Base-by-base conservation (phyloP, 2,797 vertebrate genomes). In the Perodicticus potto region DNA sequence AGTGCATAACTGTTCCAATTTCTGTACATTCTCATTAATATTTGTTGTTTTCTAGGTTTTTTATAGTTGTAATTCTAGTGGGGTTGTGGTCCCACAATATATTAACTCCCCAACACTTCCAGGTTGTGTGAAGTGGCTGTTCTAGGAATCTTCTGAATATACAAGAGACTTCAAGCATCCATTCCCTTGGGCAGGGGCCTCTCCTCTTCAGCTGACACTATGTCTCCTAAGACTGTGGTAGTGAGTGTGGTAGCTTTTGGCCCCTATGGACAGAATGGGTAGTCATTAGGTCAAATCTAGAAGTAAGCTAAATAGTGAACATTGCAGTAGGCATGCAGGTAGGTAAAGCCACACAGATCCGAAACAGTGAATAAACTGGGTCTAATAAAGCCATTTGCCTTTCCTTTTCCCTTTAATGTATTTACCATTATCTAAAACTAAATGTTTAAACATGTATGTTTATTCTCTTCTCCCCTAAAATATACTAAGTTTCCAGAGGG, bases 401-500 rank as follows among this genome's bases (percentile, higher is more conserved):
- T 43, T 5, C 12, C 82, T 85, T 34, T 34, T 78, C 40, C 4
- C 17, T 67, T 86, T 22, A 53, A 2, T 34, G 14, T 34, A 89
- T 86, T 82, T 72, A 34, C 8, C 23, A 61, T 86, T 83, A 55
- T 32, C 72, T 77, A 69, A 90, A 92, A 45, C 37, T n/a, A 86
- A 73, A 55, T 40, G 3, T 53, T 87, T 87, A 67, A 83, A 27
- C 19, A 16, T 86, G 82, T 9, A 59, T 67, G 23, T 11, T 40
- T 91, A 65, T 63, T 93, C 92, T 73, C 34, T 61, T 76, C 67
- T 27, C 17, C 9, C 37, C 57, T 69, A 80, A 84, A 94, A 73
- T 20, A 73, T 37, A 0, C 49, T 16, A 77, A 53, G 13, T 55
- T 63, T 34, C 57, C 43, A 25, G 53, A 77, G 10, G 14, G 27